phyloP scores from a whole-genome alignment of 2,888 invertebrate species.

The Caenorhabditis angaria region DNA sequence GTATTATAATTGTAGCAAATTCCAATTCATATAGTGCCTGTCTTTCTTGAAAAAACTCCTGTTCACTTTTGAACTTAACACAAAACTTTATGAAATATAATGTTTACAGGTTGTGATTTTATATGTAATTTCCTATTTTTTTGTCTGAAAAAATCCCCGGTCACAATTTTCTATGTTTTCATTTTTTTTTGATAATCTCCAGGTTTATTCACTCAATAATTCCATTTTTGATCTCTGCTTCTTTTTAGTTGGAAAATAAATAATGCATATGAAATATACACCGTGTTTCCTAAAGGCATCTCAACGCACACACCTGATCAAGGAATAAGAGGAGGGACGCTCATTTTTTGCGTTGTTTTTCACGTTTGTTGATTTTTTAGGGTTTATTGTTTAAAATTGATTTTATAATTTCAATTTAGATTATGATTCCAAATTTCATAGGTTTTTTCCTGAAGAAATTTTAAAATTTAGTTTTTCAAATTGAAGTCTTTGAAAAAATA shows the following conservation, averaged over 20 bases:
- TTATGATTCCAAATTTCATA: too few relatives aligned
- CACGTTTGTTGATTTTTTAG: too few relatives aligned
- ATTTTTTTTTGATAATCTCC: neutral
- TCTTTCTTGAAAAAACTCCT: slow-evolving; percentile 4
- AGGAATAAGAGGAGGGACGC: too few relatives aligned
- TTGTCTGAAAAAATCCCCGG: neutral
- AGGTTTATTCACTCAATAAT: neutral
- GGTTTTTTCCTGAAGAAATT: too few relatives aligned
- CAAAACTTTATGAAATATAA: neutral
- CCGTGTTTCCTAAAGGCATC: too few relatives aligned
- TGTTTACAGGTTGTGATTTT: slow-evolving; percentile 5
- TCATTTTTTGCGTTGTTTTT: too few relatives aligned
- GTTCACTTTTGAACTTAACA: slow-evolving; percentile 26
- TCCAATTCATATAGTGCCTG: slow-evolving; percentile 5
- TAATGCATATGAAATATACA: neutral
- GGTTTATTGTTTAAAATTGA: too few relatives aligned
- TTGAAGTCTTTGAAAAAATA: too few relatives aligned
- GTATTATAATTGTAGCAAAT: neutral
- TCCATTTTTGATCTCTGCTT: neutral
- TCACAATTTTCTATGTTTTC: neutral
- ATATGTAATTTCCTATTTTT: slow-evolving; percentile 8
- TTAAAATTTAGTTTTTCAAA: too few relatives aligned
- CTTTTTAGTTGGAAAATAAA: neutral
- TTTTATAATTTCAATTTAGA: too few relatives aligned
- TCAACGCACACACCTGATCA: neutral